Conservation (phyloP, 2,113 vertebrate species). For the Apaloderma vittatum region DNA sequence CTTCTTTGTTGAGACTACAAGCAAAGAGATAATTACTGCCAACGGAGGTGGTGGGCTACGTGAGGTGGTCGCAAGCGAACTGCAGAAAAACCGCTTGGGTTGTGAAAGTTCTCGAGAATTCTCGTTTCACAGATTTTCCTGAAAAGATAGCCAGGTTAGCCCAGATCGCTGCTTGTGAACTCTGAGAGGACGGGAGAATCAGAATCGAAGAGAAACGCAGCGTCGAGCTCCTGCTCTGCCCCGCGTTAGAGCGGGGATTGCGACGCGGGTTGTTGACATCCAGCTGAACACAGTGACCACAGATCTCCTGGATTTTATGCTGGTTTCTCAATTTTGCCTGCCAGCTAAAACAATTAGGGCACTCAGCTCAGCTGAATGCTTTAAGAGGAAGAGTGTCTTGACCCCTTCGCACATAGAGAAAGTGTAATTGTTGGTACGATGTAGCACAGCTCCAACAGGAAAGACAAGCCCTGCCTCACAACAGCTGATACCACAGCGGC, state of each 20-base stretch:
- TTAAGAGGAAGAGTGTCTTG: not conserved
- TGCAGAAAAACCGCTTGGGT: rapidly evolving
- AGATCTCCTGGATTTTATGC: not conserved
- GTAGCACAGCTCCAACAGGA: not conserved
- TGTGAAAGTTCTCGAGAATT: not conserved
- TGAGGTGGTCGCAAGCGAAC: not conserved
- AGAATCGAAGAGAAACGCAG: not conserved
- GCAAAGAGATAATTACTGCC: constrained; percentile 9
- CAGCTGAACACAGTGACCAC: not conserved
- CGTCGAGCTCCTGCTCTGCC: not conserved
- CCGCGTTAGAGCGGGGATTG: rapidly evolving
- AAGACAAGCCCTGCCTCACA: not conserved
- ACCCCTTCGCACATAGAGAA: not conserved
- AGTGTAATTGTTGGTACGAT: not conserved
- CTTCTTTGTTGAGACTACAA: constrained; percentile 6
- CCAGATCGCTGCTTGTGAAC: not conserved
- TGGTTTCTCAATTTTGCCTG: not conserved
- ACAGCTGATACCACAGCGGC: rapidly evolving
- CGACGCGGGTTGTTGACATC: not conserved
- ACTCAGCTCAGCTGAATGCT: not conserved
- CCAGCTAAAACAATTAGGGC: not conserved
- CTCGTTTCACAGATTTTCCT: not conserved
- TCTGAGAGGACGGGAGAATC: not conserved
- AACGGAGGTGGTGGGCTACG: not conserved
- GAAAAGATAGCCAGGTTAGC: not conserved